Evolutionary conservation across 2,888 invertebrate species (phyloP).

Genomic region (Cactoblastis cactorum): DNA sequence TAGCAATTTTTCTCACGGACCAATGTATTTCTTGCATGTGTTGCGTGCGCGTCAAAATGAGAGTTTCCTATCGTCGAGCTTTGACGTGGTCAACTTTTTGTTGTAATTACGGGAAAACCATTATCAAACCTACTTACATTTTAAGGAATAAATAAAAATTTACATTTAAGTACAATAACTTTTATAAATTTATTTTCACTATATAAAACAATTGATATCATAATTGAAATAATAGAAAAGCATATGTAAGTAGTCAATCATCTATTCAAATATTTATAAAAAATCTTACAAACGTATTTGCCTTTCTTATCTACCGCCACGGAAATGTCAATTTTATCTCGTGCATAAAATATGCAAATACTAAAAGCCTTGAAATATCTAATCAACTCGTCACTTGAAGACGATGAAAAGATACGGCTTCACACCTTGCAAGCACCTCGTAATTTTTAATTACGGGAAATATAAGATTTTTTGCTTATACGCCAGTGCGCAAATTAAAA

Average conservation of each 20-base stretch:
- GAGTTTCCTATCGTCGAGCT: slow-evolving; percentile 25
- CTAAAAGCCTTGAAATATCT: slow-evolving; percentile 7
- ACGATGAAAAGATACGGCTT: slow-evolving; percentile 1
- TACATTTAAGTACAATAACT: neutral
- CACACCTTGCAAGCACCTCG: neutral
- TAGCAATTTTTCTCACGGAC: slow-evolving; percentile 31
- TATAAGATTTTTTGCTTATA: too few species aligned
- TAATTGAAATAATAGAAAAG: too few species aligned
- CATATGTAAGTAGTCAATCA: too few species aligned
- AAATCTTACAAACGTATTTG: neutral
- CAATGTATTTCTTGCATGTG: slow-evolving; percentile 25
- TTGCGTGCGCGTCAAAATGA: slow-evolving; percentile 35
- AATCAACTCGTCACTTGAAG: slow-evolving; percentile 4
- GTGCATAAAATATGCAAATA: slow-evolving; percentile 6
- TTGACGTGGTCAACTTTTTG: slow-evolving; percentile 29
- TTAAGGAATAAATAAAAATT: neutral
- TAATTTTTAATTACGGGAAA: neutral
- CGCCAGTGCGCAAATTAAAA: too few species aligned
- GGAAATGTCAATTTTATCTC: slow-evolving; percentile 3
- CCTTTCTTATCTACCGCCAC: neutral
- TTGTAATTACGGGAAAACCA: slow-evolving; percentile 22
- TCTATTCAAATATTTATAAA: neutral
- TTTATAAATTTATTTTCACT: neutral
- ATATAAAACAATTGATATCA: too few species aligned
- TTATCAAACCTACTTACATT: neutral